Evolutionary conservation across 2,797 vertebrate genomes (phyloP), one percentile per base, ranked within the genome.

Genomic region (Phataginus tricuspis): DNA sequence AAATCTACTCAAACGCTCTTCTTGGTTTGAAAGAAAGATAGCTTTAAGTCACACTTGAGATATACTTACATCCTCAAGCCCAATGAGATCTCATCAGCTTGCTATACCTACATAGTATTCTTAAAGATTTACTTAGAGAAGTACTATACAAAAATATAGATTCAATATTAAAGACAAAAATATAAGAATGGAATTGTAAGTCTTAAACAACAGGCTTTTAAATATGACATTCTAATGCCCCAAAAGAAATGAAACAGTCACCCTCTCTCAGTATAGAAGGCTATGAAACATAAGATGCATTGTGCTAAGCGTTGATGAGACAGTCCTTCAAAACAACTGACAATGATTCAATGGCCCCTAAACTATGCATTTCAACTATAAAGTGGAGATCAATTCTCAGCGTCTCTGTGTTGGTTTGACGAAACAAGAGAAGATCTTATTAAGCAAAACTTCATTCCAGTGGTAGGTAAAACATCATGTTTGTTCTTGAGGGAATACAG

Each of bases 141-240:
- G 18, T 51, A 37, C 29, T 49, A 64, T 9, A 59, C 7, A n/a
- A 86, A 96, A 95, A 89, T 80, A 80, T 2, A 69, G 37, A 21
- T 80, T 84, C 27, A 78, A 16, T 59, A 75, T 86, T 83, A 55
- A 86, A 80, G 42, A 88, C 42, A 88, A 72, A 80, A 90, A 82
- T 45, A 25, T 59, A 55, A 63, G n/a, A 88, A 78, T 53, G 13
- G 13, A 72, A 91, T 68, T 27, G 14, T 31, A 34, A 77, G 5
- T 80, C 51, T 79, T 57, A 93, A 75, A 72, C 61, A 71, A 59
- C 31, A 53, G 27, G 18, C 8, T 88, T 91, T 55, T 16, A 93
- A 79, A 7, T n/a, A 37, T 57, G 57, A 16, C 21, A 42, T 29
- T 84, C 39, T 57, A 95, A 90, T 25, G 83, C 59, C 23, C n/a